Conservation (phyloP, 2,113 vertebrate genomes). For the Numida meleagris region DNA sequence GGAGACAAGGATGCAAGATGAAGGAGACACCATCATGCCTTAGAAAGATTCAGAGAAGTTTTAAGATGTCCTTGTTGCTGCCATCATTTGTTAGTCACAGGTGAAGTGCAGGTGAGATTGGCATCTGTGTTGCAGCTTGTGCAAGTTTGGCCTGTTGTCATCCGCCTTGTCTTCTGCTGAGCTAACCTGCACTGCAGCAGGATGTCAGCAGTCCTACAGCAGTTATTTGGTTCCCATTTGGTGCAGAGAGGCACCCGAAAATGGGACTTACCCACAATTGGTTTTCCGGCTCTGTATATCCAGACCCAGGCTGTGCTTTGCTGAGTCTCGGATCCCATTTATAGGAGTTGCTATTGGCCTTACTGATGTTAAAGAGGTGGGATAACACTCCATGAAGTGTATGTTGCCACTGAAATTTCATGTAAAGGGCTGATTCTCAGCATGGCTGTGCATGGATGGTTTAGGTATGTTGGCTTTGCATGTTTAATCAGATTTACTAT, state of each 20-base stretch:
- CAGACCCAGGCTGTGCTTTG: neutral
- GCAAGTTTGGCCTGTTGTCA: neutral
- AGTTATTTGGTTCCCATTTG: accelerated
- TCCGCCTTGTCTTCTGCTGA: neutral
- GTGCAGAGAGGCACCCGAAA: neutral
- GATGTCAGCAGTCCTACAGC: neutral
- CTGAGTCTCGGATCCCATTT: accelerated
- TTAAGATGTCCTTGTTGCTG: neutral
- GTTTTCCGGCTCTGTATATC: too few species aligned
- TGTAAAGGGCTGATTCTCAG: neutral
- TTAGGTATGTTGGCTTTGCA: neutral
- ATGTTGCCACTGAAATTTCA: accelerated
- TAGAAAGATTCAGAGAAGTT: neutral
- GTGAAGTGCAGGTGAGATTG: neutral
- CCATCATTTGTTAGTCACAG: neutral
- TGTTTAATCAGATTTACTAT: too few species aligned
- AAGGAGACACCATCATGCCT: neutral
- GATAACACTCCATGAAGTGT: neutral
- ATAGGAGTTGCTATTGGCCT: neutral
- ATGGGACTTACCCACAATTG: neutral
- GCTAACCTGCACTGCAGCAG: neutral
- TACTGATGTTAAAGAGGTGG: neutral
- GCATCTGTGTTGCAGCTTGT: neutral
- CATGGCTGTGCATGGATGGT: neutral
- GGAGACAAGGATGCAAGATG: neutral